Evolutionary conservation across 2,797 vertebrate genomes (phyloP).

Genomic region (Trematomus bernacchii): DNA sequence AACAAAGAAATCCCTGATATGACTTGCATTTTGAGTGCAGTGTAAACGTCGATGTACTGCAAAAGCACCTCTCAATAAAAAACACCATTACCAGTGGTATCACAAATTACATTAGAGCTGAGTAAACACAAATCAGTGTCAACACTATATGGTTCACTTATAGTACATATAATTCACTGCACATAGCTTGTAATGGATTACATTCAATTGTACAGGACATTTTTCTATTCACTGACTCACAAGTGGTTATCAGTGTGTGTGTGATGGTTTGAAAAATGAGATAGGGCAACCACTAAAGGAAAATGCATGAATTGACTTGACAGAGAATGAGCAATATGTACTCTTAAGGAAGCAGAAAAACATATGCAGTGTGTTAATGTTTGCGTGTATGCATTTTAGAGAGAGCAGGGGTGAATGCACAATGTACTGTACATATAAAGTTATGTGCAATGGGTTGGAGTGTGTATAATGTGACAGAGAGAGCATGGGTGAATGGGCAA

Average conservation of each 20-base stretch:
- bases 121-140: conserved; percentile 4
- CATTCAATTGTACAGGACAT: conserved; percentile 15
- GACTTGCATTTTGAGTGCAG: background rate
- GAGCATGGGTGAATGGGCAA: conserved; percentile 41
- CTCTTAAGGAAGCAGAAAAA: conserved; percentile 40
- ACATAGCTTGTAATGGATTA: background rate
- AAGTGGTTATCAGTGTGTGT: conserved; percentile 53
- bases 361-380: conserved; percentile 25
- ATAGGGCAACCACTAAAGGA: conserved; percentile 32
- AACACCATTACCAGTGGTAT: background rate
- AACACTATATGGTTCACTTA: conserved; percentile 4
- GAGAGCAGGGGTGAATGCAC: conserved; percentile 42
- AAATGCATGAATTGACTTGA: conserved; percentile 37
- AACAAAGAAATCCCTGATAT: background rate
- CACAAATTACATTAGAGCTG: background rate
- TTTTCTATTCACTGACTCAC: conserved; percentile 43
- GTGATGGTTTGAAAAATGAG: conserved; percentile 45
- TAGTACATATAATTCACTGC: background rate
- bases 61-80: background rate
- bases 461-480: conserved; percentile 4
- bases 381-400: conserved; percentile 1
- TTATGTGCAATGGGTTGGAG: too few relatives aligned
- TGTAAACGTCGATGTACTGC: background rate
- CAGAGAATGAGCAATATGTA: conserved; percentile 33
- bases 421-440: background rate